Evolutionary conservation across 2,888 invertebrate genomes (phyloP).

Genomic region (Leptarthrus brevirostris): DNA sequence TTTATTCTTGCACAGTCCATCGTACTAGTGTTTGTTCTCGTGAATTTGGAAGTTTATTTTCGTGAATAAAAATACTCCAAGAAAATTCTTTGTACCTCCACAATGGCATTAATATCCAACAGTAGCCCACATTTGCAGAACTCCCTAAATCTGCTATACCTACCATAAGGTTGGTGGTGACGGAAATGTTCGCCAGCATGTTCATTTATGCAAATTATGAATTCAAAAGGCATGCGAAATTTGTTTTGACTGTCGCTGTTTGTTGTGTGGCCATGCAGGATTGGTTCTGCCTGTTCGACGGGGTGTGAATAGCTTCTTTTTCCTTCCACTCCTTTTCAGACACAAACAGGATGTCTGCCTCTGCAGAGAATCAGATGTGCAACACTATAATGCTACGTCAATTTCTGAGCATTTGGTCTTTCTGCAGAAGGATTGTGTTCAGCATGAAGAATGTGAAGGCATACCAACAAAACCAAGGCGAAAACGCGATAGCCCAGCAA

Average conservation of each 20-base stretch:
- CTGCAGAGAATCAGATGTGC: slow-evolving; percentile 16
- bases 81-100: no score
- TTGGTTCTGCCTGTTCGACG: neutral
- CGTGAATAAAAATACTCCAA: no score
- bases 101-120: no score
- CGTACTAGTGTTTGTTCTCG: no score
- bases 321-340: neutral
- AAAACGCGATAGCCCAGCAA: slow-evolving; percentile 18
- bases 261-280: neutral
- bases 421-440: slow-evolving; percentile 41
- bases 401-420: neutral
- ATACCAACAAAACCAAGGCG: neutral
- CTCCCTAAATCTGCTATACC: neutral
- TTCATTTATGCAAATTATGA: slow-evolving; percentile 51
- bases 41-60: no score
- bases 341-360: neutral
- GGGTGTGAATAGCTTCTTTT: no score
- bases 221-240: slow-evolving; percentile 49
- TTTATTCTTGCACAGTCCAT: no score
- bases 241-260: slow-evolving; percentile 39
- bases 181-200: slow-evolving; percentile 38
- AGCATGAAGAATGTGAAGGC: slow-evolving; percentile 36
- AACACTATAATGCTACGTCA: neutral
- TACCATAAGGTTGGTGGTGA: neutral
- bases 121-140: no score